Conservation (phyloP, 2,888 invertebrate species). For the Dorcus parallelipipedus region DNA sequence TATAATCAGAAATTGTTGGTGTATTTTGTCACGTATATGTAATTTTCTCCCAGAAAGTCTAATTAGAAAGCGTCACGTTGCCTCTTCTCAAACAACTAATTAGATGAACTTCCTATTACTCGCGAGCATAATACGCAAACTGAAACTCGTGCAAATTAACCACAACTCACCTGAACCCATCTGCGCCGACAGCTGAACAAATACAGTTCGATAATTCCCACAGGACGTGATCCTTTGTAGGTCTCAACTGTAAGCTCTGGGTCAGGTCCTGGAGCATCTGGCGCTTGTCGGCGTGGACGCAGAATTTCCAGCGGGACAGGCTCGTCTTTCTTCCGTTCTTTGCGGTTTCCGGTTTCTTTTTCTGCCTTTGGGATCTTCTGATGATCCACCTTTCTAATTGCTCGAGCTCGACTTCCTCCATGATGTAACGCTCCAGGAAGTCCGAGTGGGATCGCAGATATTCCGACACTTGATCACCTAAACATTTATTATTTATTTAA, state of each 20-base stretch:
- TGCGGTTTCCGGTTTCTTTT: conserved; percentile 40
- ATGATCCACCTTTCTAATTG: conserved; percentile 66
- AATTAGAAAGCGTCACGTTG: conserved; percentile 60
- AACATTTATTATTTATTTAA: neutral
- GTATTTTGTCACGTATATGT: neutral
- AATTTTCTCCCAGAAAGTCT: neutral
- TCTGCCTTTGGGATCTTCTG: conserved; percentile 53
- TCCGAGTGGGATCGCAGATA: conserved; percentile 61
- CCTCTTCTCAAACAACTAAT: conserved; percentile 90
- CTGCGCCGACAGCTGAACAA: conserved; percentile 62
- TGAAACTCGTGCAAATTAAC: too few species aligned
- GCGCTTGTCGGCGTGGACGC: conserved; percentile 63
- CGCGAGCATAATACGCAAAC: conserved; percentile 15
- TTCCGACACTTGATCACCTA: conserved; percentile 49
- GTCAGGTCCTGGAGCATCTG: conserved; percentile 63
- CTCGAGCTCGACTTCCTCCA: conserved; percentile 60
- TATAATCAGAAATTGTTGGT: neutral
- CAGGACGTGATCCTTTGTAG: conserved; percentile 62
- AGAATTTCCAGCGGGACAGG: conserved; percentile 56
- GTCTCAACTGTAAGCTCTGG: conserved; percentile 57
- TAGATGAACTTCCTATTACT: too few species aligned
- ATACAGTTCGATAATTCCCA: conserved; percentile 66
- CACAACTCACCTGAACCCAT: conserved; percentile 53
- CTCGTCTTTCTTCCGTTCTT: conserved; percentile 50
- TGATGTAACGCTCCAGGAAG: conserved; percentile 63